Base-by-base conservation (phyloP, 2,888 invertebrate species). In the Amblyjoppa fuscipennis region DNA sequence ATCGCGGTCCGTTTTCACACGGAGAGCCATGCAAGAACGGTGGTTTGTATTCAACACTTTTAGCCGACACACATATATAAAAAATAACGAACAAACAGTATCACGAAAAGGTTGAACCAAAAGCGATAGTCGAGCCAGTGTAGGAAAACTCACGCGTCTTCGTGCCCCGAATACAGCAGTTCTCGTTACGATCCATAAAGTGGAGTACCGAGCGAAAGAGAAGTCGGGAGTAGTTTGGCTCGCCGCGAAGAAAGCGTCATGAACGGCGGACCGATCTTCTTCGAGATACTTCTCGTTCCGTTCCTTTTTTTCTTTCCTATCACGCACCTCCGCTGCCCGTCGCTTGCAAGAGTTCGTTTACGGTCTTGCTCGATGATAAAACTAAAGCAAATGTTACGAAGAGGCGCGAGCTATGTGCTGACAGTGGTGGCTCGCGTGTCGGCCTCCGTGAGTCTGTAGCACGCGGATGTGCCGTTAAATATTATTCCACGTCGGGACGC, bases 401-500 rank as follows among this genome's bases (percentile, higher is more conserved):
- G 11, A 28, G 11, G 68, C 73, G 61, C 53, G 69, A 79, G 69
- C 34, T n/a, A 45, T 61, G 53, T 45, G 45, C 45, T 5, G 20
- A 34, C 59, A 25, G 64, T 13, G 41, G 51, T 13, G 11, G 13
- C 49, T 82, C 51, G 80, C 71, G 59, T 78, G 77, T 66, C 74
- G 41, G 11, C 51, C 38, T 38, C 34, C 49, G 34, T 20, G 34
- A 56, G 69, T 70, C 49, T 70, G 59, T 34, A 73, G 66, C 69
- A 80, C 73, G 70, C 61, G 76, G 84, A 73, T 68, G 71, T 78
- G 81, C 73, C 85, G 75, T 85, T 89, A 87, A 89, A 90, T 90
- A 88, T 90, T 90, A 90, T 90, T 89, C 84, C 86, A 88, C 68
- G 89, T 88, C 86, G 81, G 73, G 34, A 70, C 7, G 49, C 79